A percentile compares a stretch with the other conserved stretches of the same genome.
phyloP scores from a whole-genome alignment of 2,797 vertebrate genomes.

The Heteromormyrus szaboi region DNA sequence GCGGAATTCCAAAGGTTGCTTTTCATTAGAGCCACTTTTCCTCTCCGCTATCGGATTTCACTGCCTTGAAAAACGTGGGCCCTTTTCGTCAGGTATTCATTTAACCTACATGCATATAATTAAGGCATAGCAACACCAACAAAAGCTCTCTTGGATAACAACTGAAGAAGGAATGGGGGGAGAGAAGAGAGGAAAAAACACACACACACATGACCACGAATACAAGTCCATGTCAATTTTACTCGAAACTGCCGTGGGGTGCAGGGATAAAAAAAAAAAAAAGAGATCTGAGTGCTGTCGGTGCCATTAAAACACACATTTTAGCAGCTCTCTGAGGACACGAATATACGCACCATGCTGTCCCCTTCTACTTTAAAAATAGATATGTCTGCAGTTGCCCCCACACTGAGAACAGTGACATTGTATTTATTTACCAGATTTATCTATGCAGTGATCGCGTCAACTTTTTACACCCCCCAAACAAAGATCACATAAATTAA shows the following conservation, averaged over 20 bases:
- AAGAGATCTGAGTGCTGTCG: conserved; percentile 56
- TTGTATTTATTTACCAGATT: conserved; percentile 46
- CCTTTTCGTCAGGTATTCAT: conserved; percentile 87
- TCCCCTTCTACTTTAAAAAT: conserved; percentile 64
- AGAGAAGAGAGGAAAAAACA: conserved; percentile 32
- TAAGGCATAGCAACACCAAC: conserved; percentile 71
- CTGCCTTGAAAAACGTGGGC: conserved; percentile 85
- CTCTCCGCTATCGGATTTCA: conserved; percentile 93
- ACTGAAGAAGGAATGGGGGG: conserved; percentile 58
- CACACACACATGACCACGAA: conserved; percentile 72
- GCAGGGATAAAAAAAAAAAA: conserved; percentile 61
- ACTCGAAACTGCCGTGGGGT: conserved; percentile 75
- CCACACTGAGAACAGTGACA: conserved; percentile 51
- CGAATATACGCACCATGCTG: conserved; percentile 75
- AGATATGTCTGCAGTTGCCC: conserved; percentile 58
- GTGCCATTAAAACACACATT: conserved; percentile 89
- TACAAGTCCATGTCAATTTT: conserved; percentile 89
- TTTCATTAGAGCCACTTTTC: conserved; percentile 94
- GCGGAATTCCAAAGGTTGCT: conserved; percentile 98
- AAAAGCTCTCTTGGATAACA: conserved; percentile 71
- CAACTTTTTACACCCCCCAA: conserved; percentile 62
- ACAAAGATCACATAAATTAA: conserved; percentile 58
- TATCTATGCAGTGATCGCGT: conserved; percentile 44
- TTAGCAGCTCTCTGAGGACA: conserved; percentile 65
- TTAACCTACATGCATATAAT: conserved; percentile 85